phyloP scores from a whole-genome alignment of 2,888 invertebrate genomes.

The Diogma glabrata region DNA sequence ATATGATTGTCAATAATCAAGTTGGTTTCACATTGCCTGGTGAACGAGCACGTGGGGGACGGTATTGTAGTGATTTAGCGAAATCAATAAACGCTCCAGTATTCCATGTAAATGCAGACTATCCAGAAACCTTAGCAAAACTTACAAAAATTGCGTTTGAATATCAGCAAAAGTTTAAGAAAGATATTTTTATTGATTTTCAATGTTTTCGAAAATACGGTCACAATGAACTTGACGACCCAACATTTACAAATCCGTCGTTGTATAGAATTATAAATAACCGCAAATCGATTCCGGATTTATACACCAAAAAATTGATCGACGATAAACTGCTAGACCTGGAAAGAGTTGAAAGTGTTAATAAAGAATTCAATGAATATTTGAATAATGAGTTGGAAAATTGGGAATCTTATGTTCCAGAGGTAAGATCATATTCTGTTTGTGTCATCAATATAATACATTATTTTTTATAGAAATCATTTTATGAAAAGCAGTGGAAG shows the following conservation, averaged over 20 bases:
- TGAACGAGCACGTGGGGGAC: constrained; percentile 63
- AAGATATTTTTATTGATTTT: constrained; percentile 86
- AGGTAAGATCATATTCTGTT: constrained; percentile 36
- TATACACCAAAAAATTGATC: constrained; percentile 56
- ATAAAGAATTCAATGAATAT: constrained; percentile 48
- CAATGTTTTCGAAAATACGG: constrained; percentile 91
- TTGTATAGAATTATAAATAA: constrained; percentile 67
- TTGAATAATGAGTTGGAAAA: constrained; percentile 55
- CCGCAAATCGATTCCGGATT: constrained; percentile 69
- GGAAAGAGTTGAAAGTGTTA: constrained; percentile 46
- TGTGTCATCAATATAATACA: too few species aligned
- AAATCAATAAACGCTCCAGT: constrained; percentile 84
- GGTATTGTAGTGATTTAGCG: constrained; percentile 82
- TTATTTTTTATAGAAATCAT: too few species aligned
- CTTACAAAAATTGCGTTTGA: constrained; percentile 77
- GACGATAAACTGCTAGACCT: constrained; percentile 47
- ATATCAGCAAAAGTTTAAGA: constrained; percentile 78
- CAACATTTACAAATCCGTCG: constrained; percentile 89
- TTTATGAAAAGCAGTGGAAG: constrained; percentile 69
- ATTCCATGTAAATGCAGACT: constrained; percentile 90
- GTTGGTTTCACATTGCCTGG: constrained; percentile 78
- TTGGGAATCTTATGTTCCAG: constrained; percentile 49
- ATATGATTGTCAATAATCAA: constrained; percentile 88
- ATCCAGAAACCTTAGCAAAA: constrained; percentile 76
- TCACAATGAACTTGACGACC: constrained; percentile 97